Base-by-base conservation (phyloP, 2,113 vertebrate species). In the Loxodonta africana region DNA sequence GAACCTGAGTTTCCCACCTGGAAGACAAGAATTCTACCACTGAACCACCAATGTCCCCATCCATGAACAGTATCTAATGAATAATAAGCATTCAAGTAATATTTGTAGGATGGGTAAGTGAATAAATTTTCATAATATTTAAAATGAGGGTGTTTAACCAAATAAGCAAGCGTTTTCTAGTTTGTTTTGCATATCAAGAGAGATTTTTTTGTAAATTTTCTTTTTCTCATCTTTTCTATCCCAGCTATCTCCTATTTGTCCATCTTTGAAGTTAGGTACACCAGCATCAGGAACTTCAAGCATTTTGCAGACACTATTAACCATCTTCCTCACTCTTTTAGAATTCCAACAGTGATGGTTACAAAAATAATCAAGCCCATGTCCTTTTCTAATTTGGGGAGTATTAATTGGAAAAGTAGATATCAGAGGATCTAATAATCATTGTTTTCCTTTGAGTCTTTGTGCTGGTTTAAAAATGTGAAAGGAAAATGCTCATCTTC, bases 91-190 rank as follows among this genome's bases (percentile, higher is more conserved):
- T 78, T 85, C 25, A 14, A 44, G 80, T 94, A 92, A 63, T 85
- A 95, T 37, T 37, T 93, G 5, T 57, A 67, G 41, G 57, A 53
- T 48, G 15, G 62, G 20, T 30, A 6, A 83, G 17, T 80, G 60
- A 93, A 85, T 77, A 74, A 97, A 86, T 92, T 81, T 95, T 93
- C 33, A 69, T 2, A 71, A 80, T 82, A 60, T 73, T 88, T 65
- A 23, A 90, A 95, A 87, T 86, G 51, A 80, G 80, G 91, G 25
- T 18, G 26, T 78, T 83, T 81, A 83, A 46, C 51, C 53, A 26
- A 95, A 91, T 60, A 15, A 85, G 37, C 37, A 88, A 84, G 28
- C 62, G 23, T 84, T 71, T 44, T 60, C 74, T 73, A 30, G 51
- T 53, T 33, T 67, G 4, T n/a, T 86, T 71, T 65, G 37, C 44